These are phyloP conservation scores for Argopecten irradians DNA, from an alignment of 1,140 invertebrate genomes.

Conservation along the genomic window DNA sequence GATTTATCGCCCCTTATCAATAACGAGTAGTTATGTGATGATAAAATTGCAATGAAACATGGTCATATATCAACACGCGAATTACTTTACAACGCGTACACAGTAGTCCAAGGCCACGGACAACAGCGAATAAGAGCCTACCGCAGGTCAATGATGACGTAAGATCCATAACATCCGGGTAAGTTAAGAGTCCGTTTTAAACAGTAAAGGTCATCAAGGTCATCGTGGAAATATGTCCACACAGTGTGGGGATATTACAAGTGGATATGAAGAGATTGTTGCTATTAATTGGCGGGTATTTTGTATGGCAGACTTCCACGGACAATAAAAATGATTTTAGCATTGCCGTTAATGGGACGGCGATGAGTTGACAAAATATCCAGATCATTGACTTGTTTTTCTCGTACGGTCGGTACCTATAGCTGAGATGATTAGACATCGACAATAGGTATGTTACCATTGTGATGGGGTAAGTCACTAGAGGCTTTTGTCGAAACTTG, in stretches of 20 bases:
- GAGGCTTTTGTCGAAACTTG: no score
- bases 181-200: background rate
- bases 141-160: background rate
- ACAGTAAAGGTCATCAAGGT: background rate
- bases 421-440: background rate
- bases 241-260: background rate
- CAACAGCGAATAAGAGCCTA: background rate
- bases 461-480: background rate
- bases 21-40: background rate
- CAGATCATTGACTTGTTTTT: background rate
- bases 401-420: background rate
- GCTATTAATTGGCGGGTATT: background rate
- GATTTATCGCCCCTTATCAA: background rate
- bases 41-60: background rate
- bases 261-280: background rate
- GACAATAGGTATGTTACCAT: background rate
- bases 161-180: background rate
- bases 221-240: background rate
- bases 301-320: background rate
- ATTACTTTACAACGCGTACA: background rate
- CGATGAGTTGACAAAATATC: background rate
- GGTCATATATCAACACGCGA: background rate
- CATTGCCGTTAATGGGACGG: background rate
- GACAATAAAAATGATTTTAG: background rate
- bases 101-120: background rate